Percentiles rank a stretch among this genome's conserved stretches.
These are phyloP conservation scores for Thecophora atra DNA, from an alignment of 2,888 invertebrate species.

Conservation along the genomic window DNA sequence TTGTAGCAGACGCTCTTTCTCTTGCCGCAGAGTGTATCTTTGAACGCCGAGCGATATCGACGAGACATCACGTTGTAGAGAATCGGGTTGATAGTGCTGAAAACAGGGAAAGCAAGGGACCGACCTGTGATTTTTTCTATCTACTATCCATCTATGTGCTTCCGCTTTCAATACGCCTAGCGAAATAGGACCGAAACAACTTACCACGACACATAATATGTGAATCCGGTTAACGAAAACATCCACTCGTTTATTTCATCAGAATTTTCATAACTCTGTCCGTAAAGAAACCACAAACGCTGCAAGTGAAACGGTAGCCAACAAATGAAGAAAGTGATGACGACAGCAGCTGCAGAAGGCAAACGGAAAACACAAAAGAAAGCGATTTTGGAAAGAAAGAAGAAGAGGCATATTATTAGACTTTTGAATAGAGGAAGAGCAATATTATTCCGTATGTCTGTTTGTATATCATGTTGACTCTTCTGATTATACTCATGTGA, in stretches of 20 bases:
- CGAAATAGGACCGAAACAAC: conserved; percentile 20
- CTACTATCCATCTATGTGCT: neutral
- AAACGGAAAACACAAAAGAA: neutral
- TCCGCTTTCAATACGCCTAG: neutral
- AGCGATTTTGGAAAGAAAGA: no score
- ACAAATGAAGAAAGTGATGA: conserved; percentile 91
- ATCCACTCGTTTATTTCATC: conserved; percentile 80
- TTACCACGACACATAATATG: conserved; percentile 79
- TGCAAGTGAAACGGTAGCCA: conserved; percentile 98
- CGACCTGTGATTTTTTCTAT: neutral
- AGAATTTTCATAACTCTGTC: conserved; percentile 70
- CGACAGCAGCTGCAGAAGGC: conserved; percentile 81
- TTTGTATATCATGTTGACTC: no score
- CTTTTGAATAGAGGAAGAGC: no score
- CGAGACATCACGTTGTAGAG: conserved; percentile 84
- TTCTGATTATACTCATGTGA: no score
- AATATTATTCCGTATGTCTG: no score
- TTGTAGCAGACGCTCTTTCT: conserved; percentile 64
- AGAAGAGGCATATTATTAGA: no score
- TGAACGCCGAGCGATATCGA: conserved; percentile 82
- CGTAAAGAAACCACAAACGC: conserved; percentile 83
- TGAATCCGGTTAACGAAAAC: conserved; percentile 80
- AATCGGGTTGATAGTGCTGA: conserved; percentile 85
- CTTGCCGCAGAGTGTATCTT: conserved; percentile 76
- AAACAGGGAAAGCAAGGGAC: conserved; percentile 25